These are phyloP conservation scores for Poecilia velifera DNA, from an alignment of 2,797 vertebrate genomes.

Conservation along the genomic window DNA sequence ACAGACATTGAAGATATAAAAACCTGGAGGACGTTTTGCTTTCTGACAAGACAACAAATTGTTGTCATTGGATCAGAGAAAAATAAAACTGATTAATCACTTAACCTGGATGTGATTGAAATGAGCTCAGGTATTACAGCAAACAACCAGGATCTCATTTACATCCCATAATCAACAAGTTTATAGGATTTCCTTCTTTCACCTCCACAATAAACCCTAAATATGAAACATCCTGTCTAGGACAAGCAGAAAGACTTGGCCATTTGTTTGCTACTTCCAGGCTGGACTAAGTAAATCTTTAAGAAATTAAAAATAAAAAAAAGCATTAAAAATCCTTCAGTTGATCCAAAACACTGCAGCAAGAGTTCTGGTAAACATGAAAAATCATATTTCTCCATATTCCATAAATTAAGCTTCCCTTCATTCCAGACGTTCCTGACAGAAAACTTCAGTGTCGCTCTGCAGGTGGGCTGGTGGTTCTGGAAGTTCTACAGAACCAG, in stretches of 20 bases:
- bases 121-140: background rate
- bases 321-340: background rate
- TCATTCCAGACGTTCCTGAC: background rate
- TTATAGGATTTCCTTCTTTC: background rate
- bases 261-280: background rate
- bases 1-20: background rate
- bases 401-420: background rate
- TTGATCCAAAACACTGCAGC: background rate
- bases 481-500: background rate
- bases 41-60: background rate
- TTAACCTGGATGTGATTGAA: background rate
- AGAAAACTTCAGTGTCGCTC: background rate
- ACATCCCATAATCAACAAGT: background rate
- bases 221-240: background rate
- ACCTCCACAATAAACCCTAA: background rate
- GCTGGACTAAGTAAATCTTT: background rate
- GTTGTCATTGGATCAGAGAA: background rate
- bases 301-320: background rate
- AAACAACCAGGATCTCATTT: background rate
- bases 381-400: background rate
- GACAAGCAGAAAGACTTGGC: background rate
- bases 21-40: background rate
- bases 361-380: background rate
- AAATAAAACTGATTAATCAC: background rate
- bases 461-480: background rate